A percentile compares a stretch with the other conserved stretches of the same genome.
Evolutionary conservation across 2,888 invertebrate genomes (phyloP).

Genomic region (Melitaea athalia): DNA sequence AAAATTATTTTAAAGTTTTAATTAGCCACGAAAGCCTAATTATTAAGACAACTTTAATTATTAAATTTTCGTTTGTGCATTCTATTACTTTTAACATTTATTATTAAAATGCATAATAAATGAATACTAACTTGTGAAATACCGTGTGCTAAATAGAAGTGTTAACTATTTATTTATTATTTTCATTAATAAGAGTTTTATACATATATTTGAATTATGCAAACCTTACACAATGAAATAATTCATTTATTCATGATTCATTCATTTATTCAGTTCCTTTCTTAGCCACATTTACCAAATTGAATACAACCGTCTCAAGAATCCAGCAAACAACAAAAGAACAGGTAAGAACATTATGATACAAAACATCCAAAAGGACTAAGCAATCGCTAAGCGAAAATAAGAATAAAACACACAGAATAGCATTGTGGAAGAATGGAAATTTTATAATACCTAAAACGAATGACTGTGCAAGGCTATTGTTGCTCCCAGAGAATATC

Average conservation of each 20-base stretch:
- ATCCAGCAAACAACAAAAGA: slow-evolving; percentile 32
- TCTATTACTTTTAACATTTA: too few relatives aligned
- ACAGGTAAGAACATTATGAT: slow-evolving; percentile 43
- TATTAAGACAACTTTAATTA: too few relatives aligned
- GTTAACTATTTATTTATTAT: too few relatives aligned
- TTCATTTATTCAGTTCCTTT: slow-evolving; percentile 14
- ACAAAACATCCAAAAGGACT: slow-evolving; percentile 44
- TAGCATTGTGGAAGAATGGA: slow-evolving; percentile 52
- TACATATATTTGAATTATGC: too few relatives aligned
- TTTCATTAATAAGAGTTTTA: too few relatives aligned
- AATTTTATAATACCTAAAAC: slow-evolving; percentile 71
- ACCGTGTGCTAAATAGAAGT: too few relatives aligned
- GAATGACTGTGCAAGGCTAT: slow-evolving; percentile 74
- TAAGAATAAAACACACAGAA: slow-evolving; percentile 43
- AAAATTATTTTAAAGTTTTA: too few relatives aligned
- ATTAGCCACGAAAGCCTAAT: too few relatives aligned
- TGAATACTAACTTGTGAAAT: too few relatives aligned
- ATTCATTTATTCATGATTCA: neutral
- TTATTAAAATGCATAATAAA: too few relatives aligned
- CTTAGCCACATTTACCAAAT: slow-evolving; percentile 20
- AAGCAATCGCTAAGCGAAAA: slow-evolving; percentile 47
- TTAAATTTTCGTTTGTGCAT: too few relatives aligned
- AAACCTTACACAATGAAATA: too few relatives aligned
- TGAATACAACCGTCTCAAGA: slow-evolving; percentile 36
- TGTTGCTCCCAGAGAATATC: slow-evolving; percentile 76